These are phyloP conservation scores for Drosophila setosimentum DNA, from an alignment of 2,888 invertebrate species.

Conservation along the genomic window DNA sequence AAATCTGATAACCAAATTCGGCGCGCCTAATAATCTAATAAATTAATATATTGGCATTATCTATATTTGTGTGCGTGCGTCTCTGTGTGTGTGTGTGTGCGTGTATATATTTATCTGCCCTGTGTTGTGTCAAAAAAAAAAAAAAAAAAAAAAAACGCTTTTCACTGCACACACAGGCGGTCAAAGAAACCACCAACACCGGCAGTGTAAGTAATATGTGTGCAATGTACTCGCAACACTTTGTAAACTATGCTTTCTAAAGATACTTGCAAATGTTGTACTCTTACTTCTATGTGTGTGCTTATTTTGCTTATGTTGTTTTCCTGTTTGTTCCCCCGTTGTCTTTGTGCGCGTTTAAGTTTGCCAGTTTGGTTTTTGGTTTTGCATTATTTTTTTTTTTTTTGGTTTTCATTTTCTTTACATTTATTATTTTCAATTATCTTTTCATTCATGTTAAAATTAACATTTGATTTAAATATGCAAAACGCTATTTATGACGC, in stretches of 20 bases:
- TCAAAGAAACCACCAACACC: slow-evolving; percentile 89
- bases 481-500: slow-evolving; percentile 59
- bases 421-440: slow-evolving; percentile 47
- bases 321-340: slow-evolving; percentile 21
- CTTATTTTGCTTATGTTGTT: slow-evolving; percentile 22
- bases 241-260: slow-evolving; percentile 48
- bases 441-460: slow-evolving; percentile 62
- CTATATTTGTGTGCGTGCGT: slow-evolving; percentile 31
- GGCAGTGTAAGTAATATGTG: slow-evolving; percentile 88
- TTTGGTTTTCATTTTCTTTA: slow-evolving; percentile 25
- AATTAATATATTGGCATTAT: slow-evolving; percentile 35
- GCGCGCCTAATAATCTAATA: slow-evolving; percentile 55
- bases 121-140: slow-evolving; percentile 52
- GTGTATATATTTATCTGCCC: slow-evolving; percentile 55
- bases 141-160: slow-evolving; percentile 51
- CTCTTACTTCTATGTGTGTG: slow-evolving; percentile 11
- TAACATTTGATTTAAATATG: slow-evolving; percentile 60
- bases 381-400: slow-evolving; percentile 36
- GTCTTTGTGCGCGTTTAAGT: slow-evolving; percentile 60
- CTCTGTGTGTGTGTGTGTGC: slow-evolving; percentile 45
- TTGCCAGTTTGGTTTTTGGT: slow-evolving; percentile 44
- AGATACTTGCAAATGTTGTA: slow-evolving; percentile 16
- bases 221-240: slow-evolving; percentile 42
- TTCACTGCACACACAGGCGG: slow-evolving; percentile 86
- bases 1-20: slow-evolving; percentile 63